Evolutionary conservation across 1,140 invertebrate genomes (phyloP).

Genomic region (Bombus soroeensis): DNA sequence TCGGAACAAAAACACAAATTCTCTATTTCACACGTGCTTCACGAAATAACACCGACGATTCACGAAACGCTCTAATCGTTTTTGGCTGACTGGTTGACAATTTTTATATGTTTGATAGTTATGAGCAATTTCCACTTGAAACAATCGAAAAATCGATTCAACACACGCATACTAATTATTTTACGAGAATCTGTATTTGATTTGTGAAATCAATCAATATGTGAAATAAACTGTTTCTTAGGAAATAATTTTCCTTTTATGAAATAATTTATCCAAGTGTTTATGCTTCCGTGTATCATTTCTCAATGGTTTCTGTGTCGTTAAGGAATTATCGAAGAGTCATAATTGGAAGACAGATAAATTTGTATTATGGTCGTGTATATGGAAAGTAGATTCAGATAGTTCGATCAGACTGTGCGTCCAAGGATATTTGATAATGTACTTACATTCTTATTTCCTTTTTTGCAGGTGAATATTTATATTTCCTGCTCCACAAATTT

Average conservation of each 20-base stretch:
- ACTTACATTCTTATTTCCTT: no score
- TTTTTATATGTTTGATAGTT: not conserved
- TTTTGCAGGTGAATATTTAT: no score
- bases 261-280: not conserved
- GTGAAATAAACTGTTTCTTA: no score
- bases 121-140: not conserved
- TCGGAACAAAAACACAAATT: constrained; percentile 37
- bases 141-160: not conserved
- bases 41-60: not conserved
- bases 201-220: not conserved
- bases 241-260: no score
- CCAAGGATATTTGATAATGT: not conserved
- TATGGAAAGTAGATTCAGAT: no score
- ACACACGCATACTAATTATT: no score
- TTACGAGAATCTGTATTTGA: not conserved
- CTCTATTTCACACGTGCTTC: not conserved
- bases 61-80: not conserved
- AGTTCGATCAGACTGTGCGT: not conserved
- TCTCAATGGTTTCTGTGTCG: no score
- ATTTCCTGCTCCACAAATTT: no score
- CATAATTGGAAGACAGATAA: not conserved
- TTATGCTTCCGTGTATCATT: no score
- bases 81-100: not conserved
- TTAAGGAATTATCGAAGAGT: not conserved
- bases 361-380: not conserved